phyloP scores from a whole-genome alignment of 2,888 invertebrate genomes.

The Lampropteryx suffumata region DNA sequence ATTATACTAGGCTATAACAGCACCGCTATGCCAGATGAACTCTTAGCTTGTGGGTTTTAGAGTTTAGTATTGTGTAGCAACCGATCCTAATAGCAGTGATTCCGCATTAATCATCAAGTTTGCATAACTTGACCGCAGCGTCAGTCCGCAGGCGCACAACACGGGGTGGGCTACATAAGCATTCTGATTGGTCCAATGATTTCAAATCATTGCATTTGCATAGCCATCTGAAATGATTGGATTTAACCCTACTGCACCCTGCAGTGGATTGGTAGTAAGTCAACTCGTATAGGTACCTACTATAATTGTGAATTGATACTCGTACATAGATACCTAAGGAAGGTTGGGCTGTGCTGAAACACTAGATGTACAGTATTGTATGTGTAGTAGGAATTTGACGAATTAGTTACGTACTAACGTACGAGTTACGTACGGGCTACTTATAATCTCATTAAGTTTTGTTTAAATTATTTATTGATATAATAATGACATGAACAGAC shows the following conservation, averaged over 20 bases:
- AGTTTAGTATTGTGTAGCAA: neutral
- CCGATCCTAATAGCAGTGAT: neutral
- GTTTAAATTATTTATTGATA: too few species aligned
- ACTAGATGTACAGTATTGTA: too few species aligned
- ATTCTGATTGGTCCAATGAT: constrained; percentile 17
- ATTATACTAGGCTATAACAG: too few species aligned
- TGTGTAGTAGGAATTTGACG: too few species aligned
- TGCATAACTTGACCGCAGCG: neutral
- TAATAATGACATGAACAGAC: too few species aligned
- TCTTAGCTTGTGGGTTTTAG: neutral
- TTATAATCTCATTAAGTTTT: too few species aligned
- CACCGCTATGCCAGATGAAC: neutral
- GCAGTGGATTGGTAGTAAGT: neutral
- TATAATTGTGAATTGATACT: too few species aligned
- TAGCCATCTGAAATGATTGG: neutral
- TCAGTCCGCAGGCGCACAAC: constrained; percentile 9
- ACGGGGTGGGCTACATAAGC: constrained; percentile 1
- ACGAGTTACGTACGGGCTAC: too few species aligned
- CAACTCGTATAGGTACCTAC: too few species aligned
- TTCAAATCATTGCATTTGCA: constrained; percentile 15
- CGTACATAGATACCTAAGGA: too few species aligned
- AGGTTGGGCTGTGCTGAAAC: too few species aligned
- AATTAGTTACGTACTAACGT: too few species aligned
- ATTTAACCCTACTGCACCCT: neutral
- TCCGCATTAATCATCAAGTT: constrained; percentile 8